Percentiles rank a stretch among this genome's conserved stretches.
Conservation (phyloP, 2,113 vertebrate species). For the Osmerus eperlanus region DNA sequence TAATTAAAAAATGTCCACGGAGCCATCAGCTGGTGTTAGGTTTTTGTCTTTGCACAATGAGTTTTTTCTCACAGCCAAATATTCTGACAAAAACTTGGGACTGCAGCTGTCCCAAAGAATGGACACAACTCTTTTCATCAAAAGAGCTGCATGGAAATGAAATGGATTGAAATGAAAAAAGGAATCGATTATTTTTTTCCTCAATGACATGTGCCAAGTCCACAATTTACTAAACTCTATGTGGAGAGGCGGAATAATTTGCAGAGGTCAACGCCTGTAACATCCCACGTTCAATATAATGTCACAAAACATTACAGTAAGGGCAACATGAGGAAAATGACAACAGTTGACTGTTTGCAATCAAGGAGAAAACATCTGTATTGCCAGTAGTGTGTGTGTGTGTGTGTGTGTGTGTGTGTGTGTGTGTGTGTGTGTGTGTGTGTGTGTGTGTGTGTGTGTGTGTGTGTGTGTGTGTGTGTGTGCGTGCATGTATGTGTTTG, state of each 20-base stretch:
- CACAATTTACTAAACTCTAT: background rate
- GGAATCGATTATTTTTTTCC: too few relatives aligned
- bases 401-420: background rate
- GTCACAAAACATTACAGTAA: background rate
- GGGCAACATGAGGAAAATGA: background rate
- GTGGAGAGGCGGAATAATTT: background rate
- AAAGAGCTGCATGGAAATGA: slow-evolving; percentile 27
- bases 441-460: background rate
- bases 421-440: background rate
- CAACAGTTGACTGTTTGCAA: background rate
- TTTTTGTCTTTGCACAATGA: slow-evolving; percentile 30
- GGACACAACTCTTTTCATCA: slow-evolving; percentile 32
- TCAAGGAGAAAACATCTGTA: background rate
- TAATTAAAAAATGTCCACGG: slow-evolving; percentile 59
- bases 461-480: background rate
- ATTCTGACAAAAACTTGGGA: slow-evolving; percentile 40
- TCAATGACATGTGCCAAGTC: slow-evolving; percentile 43
- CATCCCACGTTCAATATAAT: background rate
- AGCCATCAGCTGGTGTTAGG: slow-evolving; percentile 25
- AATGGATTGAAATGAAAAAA: too few relatives aligned
- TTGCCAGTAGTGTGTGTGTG: background rate
- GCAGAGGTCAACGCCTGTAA: background rate
- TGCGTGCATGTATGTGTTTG: background rate
- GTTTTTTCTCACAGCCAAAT: slow-evolving; percentile 43
- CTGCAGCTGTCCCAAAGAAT: slow-evolving; percentile 25